Conservation (phyloP, 23 tunicate genomes). For the Halocynthia roretzi region DNA sequence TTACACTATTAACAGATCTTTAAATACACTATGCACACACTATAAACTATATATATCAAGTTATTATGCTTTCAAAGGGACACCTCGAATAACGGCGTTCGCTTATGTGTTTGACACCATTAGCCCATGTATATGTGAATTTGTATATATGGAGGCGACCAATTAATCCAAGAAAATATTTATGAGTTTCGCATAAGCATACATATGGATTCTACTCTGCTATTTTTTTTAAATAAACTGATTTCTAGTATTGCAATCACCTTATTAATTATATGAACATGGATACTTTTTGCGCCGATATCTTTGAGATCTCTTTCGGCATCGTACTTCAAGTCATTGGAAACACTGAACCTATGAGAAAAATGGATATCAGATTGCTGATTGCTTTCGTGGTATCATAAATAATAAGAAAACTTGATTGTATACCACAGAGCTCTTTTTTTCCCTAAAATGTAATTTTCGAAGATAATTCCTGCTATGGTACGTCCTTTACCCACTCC, state of each 20-base stretch:
- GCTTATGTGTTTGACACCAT: too few species aligned
- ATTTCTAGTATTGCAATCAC: slow-evolving; percentile 18
- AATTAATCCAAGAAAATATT: too few species aligned
- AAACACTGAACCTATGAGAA: slow-evolving; percentile 70
- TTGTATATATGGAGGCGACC: too few species aligned
- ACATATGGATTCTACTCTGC: too few species aligned
- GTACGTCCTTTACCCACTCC: slow-evolving; percentile 96
- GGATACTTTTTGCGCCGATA: slow-evolving; percentile 81
- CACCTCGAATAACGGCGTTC: too few species aligned
- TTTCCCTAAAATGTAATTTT: slow-evolving; percentile 69
- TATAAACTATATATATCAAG: too few species aligned
- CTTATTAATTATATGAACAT: slow-evolving; percentile 67
- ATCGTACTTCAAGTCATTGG: slow-evolving; percentile 75
- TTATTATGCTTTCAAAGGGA: too few species aligned
- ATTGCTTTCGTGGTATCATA: neutral
- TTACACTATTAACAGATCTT: too few species aligned
- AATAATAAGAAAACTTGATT: neutral
- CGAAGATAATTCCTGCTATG: slow-evolving; percentile 81
- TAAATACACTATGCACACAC: too few species aligned
- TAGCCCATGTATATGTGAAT: too few species aligned
- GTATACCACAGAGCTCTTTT: slow-evolving; percentile 74
- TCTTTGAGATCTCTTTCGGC: slow-evolving; percentile 83
- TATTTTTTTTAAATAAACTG: neutral
- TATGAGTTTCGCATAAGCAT: too few species aligned
- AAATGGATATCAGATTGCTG: neutral